These are phyloP conservation scores for Leuctra nigra DNA, from an alignment of 2,888 invertebrate species.

Conservation along the genomic window DNA sequence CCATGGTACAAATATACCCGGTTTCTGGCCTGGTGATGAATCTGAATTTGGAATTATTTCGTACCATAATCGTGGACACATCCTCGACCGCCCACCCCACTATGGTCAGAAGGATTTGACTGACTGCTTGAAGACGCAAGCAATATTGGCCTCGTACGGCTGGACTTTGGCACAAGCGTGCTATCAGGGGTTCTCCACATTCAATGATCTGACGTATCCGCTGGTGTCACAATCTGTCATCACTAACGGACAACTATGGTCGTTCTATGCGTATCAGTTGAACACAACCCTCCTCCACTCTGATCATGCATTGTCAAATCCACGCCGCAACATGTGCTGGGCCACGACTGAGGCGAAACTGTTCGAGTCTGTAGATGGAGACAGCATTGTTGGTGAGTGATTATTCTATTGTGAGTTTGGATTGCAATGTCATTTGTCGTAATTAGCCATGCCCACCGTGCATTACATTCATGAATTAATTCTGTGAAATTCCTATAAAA, in stretches of 20 bases:
- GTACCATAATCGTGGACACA: constrained; percentile 59
- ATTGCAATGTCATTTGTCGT: no score
- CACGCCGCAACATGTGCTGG: constrained; percentile 73
- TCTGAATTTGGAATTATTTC: constrained; percentile 73
- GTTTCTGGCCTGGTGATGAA: constrained; percentile 77
- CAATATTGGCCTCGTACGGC: constrained; percentile 69
- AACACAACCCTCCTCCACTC: constrained; percentile 72
- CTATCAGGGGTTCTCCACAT: constrained; percentile 79
- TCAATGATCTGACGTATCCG: constrained; percentile 87
- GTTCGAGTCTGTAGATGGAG: constrained; percentile 62
- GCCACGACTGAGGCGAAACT: constrained; percentile 63
- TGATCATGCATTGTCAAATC: constrained; percentile 54
- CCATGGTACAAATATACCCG: constrained; percentile 70
- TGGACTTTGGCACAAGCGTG: constrained; percentile 75
- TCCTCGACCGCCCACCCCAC: constrained; percentile 43
- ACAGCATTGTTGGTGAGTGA: constrained; percentile 47
- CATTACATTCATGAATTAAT: no score
- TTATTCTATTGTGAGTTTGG: neutral
- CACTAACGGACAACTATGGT: constrained; percentile 82
- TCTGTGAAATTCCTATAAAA: no score
- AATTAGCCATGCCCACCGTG: no score
- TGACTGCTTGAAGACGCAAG: constrained; percentile 66
- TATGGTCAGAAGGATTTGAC: constrained; percentile 50
- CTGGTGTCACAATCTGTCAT: constrained; percentile 80
- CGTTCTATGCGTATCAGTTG: constrained; percentile 84